A percentile compares a stretch with the other conserved stretches of the same genome.
Conservation (phyloP, 2,888 invertebrate species). For the Amblyteles armatorius region DNA sequence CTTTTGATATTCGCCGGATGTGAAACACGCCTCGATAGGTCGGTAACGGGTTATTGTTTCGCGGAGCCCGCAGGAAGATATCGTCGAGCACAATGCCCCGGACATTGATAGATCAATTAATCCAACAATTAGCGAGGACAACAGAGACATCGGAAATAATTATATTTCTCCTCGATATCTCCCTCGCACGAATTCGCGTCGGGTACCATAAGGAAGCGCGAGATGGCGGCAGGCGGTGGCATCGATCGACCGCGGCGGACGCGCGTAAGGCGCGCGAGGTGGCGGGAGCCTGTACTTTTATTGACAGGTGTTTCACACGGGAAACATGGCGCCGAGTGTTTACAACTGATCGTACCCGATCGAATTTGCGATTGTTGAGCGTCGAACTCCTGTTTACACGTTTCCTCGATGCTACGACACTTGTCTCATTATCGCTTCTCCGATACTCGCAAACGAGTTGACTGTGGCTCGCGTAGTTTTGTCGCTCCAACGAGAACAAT, state of each 20-base stretch:
- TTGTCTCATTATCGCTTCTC: conserved; percentile 7
- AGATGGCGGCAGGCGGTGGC: conserved; percentile 71
- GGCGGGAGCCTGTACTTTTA: conserved; percentile 67
- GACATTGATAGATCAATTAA: background rate
- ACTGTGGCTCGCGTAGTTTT: conserved; percentile 30
- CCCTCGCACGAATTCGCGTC: background rate
- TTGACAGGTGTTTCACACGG: conserved; percentile 79
- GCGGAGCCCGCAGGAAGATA: background rate
- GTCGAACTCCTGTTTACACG: conserved; percentile 49
- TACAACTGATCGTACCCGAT: conserved; percentile 81
- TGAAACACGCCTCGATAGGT: background rate
- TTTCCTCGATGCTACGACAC: conserved; percentile 48
- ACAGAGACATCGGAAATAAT: background rate
- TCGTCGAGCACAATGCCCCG: background rate
- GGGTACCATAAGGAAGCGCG: conserved; percentile 18
- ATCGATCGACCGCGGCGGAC: conserved; percentile 36
- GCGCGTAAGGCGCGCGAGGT: conserved; percentile 47
- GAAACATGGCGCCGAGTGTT: conserved; percentile 83
- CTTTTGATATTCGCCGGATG: background rate
- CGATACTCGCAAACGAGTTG: background rate
- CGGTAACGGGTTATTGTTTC: background rate
- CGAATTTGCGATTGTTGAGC: conserved; percentile 69
- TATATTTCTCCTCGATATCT: background rate
- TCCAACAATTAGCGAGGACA: background rate
- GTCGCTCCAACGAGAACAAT: conserved; percentile 10